Percentiles rank a stretch among this genome's conserved stretches.
Conservation (phyloP, 2,113 vertebrate genomes). For the Pteronura brasiliensis region DNA sequence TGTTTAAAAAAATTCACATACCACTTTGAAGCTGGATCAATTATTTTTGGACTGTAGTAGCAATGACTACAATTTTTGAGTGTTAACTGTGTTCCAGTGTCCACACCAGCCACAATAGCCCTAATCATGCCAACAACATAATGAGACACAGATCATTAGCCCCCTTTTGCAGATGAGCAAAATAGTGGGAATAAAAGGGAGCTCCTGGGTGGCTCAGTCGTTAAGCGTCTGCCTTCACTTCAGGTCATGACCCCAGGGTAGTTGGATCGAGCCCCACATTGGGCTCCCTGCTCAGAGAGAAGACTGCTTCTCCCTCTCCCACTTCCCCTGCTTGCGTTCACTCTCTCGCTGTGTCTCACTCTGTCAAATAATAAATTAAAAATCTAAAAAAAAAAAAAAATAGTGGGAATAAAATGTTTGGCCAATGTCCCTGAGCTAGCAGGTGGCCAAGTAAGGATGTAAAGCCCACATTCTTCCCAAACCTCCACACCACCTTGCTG, state of each 20-base stretch:
- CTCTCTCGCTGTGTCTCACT: too few relatives aligned
- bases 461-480: neutral
- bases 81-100: neutral
- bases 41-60: neutral
- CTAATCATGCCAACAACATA: neutral
- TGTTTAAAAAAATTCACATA: neutral
- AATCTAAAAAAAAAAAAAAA: too few relatives aligned
- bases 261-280: too few relatives aligned
- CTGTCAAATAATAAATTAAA: too few relatives aligned
- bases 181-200: neutral
- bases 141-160: neutral
- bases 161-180: neutral
- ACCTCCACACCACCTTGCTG: neutral
- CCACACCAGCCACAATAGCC: neutral
- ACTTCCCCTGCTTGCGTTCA: too few relatives aligned
- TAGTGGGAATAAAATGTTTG: neutral
- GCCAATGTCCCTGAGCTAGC: neutral
- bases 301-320: too few relatives aligned
- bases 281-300: too few relatives aligned
- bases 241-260: too few relatives aligned
- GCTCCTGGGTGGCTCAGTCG: too few relatives aligned
- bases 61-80: neutral
- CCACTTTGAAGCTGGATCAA: neutral
- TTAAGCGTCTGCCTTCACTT: too few relatives aligned
- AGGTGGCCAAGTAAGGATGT: neutral